phyloP scores from a whole-genome alignment of 2,888 invertebrate species.

The Trissoscelio sp. region DNA sequence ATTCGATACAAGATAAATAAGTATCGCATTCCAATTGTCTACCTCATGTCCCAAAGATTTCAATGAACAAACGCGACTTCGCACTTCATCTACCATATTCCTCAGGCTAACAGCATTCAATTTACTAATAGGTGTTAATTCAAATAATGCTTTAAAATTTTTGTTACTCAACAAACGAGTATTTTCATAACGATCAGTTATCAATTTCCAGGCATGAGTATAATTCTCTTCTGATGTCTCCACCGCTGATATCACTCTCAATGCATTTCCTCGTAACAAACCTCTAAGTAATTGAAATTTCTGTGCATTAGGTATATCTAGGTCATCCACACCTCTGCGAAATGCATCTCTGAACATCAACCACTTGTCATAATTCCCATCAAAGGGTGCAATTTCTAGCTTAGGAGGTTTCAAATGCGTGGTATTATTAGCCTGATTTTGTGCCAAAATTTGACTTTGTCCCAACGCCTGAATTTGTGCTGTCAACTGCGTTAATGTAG shows the following conservation, averaged over 20 bases:
- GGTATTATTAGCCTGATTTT: background rate
- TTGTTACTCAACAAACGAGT: constrained; percentile 20
- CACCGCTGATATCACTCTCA: constrained; percentile 23
- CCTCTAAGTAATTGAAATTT: constrained; percentile 39
- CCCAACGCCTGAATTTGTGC: background rate
- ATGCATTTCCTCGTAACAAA: constrained; percentile 13
- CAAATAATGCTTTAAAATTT: constrained; percentile 41
- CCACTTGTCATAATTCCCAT: constrained; percentile 41
- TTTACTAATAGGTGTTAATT: constrained; percentile 21
- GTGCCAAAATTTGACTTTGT: too few relatives aligned
- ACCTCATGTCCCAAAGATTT: constrained; percentile 10
- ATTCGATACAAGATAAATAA: constrained; percentile 10
- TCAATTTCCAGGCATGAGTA: constrained; percentile 19
- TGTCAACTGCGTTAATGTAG: background rate
- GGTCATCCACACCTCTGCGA: background rate
- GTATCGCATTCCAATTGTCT: constrained; percentile 17
- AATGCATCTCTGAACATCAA: constrained; percentile 37
- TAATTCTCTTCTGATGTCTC: constrained; percentile 25
- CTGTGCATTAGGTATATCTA: background rate
- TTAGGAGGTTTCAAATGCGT: background rate
- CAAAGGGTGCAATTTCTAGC: constrained; percentile 32
- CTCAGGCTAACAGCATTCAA: background rate
- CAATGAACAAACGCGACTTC: constrained; percentile 20
- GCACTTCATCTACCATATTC: constrained; percentile 33
- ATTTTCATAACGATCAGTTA: constrained; percentile 21